Evolutionary conservation across 2,888 invertebrate species (phyloP).

Genomic region (Rhopalosiphum nymphaeae): DNA sequence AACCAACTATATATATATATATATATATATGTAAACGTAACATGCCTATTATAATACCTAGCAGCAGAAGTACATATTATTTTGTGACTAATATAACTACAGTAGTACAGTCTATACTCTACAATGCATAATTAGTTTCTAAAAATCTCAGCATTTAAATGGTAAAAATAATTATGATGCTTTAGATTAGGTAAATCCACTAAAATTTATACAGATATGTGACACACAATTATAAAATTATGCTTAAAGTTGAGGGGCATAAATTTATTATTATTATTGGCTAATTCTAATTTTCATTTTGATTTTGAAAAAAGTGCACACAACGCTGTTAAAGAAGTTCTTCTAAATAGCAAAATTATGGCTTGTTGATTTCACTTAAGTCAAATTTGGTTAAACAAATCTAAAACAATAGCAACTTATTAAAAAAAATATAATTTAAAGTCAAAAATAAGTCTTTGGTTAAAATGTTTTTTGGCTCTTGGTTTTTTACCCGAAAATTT

Average conservation of each 20-base stretch:
- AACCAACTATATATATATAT: background rate
- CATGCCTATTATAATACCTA: background rate
- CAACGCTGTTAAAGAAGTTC: no score
- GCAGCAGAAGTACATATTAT: background rate
- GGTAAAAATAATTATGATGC: background rate
- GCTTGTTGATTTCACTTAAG: background rate
- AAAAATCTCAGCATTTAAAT: background rate
- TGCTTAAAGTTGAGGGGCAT: no score
- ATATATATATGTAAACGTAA: background rate
- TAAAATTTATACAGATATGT: no score
- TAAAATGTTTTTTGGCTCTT: background rate
- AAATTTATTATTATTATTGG: no score
- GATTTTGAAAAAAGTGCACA: no score
- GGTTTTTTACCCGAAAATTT: background rate
- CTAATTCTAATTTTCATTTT: no score
- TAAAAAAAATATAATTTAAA: background rate
- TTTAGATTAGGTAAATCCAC: background rate
- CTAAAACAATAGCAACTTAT: background rate
- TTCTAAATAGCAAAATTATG: no score
- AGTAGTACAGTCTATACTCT: no score
- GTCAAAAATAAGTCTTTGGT: background rate
- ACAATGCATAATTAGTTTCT: background rate
- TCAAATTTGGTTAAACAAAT: background rate
- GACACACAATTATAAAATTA: no score
- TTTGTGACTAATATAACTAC: background rate